These are phyloP conservation scores for Hypanus sabinus DNA, from an alignment of 2,113 vertebrate species.

Conservation along the genomic window DNA sequence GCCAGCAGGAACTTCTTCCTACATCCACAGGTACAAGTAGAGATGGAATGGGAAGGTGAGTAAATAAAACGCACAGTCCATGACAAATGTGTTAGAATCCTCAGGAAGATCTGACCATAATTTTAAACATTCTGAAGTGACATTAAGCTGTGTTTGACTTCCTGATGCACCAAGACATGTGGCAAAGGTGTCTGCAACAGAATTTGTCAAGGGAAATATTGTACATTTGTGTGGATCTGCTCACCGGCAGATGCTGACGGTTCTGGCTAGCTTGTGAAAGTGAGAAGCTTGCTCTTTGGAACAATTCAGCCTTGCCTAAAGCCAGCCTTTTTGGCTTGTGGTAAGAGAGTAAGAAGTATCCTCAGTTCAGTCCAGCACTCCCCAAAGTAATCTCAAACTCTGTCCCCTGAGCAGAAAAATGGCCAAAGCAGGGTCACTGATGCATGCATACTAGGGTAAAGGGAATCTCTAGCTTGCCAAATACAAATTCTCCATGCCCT, in stretches of 20 bases:
- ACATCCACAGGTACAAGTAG: neutral
- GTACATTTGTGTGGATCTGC: neutral
- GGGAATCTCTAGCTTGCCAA: neutral
- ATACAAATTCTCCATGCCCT: neutral
- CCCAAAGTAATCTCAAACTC: neutral
- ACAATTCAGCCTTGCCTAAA: neutral
- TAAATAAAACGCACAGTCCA: neutral
- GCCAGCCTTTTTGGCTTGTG: neutral
- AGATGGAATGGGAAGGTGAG: neutral
- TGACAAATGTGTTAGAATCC: neutral
- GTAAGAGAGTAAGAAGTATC: neutral
- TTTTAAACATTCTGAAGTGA: neutral
- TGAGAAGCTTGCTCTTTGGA: neutral
- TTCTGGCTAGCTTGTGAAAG: neutral
- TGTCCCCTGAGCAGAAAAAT: neutral
- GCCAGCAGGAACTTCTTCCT: neutral
- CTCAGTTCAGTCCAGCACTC: neutral
- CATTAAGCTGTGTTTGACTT: neutral
- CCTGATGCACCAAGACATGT: neutral
- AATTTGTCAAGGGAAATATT: neutral
- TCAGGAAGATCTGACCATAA: neutral
- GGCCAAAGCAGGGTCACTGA: neutral
- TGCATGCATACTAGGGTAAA: neutral
- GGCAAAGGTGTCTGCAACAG: neutral
- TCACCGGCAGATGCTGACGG: neutral